These are phyloP conservation scores for Ariopsis seemanni DNA, from an alignment of 2,113 vertebrate genomes.

Conservation along the genomic window DNA sequence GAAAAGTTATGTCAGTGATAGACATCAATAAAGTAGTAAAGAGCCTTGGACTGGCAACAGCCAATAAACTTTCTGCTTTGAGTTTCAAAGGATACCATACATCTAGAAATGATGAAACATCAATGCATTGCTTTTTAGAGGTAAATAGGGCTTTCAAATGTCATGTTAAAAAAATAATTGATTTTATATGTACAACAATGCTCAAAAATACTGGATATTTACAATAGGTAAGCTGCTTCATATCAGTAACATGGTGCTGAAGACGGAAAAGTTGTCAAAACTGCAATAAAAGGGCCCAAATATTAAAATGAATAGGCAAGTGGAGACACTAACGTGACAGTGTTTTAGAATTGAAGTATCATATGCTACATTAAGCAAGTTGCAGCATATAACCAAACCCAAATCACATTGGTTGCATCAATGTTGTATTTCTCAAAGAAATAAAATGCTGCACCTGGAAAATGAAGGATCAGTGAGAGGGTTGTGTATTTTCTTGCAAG, in stretches of 20 bases:
- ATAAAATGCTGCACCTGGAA: not conserved
- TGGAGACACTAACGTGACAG: not conserved
- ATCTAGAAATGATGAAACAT: slow-evolving; percentile 43
- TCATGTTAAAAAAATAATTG: slow-evolving; percentile 76
- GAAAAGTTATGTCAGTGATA: not conserved
- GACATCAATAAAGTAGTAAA: slow-evolving; percentile 10
- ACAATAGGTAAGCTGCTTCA: slow-evolving; percentile 43
- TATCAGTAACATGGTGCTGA: slow-evolving; percentile 8
- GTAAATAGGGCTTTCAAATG: slow-evolving; percentile 61
- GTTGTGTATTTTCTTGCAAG: not conserved
- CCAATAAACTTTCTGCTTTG: not conserved
- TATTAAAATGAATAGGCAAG: not conserved
- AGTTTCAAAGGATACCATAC: not conserved
- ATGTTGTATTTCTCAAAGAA: not conserved
- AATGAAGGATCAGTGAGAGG: not conserved
- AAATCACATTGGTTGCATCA: not conserved
- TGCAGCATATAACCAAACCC: slow-evolving; percentile 14
- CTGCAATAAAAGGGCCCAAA: not conserved
- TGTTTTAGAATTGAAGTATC: slow-evolving; percentile 7
- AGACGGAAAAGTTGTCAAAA: not conserved
- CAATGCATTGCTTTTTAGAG: slow-evolving; percentile 48
- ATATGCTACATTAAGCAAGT: not conserved
- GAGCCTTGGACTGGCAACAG: slow-evolving; percentile 19
- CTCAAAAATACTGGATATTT: slow-evolving; percentile 59
- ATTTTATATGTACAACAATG: slow-evolving; percentile 68